Conservation (phyloP, 2,888 invertebrate genomes). For the Peribatodes rhomboidaria region DNA sequence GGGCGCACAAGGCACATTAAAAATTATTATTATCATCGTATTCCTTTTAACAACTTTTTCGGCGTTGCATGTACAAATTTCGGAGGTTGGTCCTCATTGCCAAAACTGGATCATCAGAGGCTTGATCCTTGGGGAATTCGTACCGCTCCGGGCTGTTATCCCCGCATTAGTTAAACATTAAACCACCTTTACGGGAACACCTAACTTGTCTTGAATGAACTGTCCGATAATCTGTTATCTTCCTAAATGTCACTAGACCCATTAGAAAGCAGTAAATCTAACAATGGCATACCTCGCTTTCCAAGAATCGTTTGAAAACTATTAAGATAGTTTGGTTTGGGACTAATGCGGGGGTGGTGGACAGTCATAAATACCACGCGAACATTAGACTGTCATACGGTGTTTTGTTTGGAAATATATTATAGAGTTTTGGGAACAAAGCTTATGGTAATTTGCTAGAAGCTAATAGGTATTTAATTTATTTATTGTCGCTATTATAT, state of each 20-base stretch:
- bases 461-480: not conserved
- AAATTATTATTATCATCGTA: too few relatives aligned
- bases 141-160: too few relatives aligned
- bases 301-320: constrained; percentile 37
- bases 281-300: constrained; percentile 35
- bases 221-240: constrained; percentile 17
- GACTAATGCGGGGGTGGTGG: constrained; percentile 29
- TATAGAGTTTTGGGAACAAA: constrained; percentile 19
- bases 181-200: not conserved
- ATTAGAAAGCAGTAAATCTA: constrained; percentile 36
- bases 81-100: too few relatives aligned
- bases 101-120: too few relatives aligned
- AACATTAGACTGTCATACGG: constrained; percentile 34
- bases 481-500: too few relatives aligned
- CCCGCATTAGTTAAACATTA: not conserved
- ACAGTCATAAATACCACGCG: constrained; percentile 34
- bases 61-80: too few relatives aligned
- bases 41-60: too few relatives aligned
- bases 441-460: not conserved
- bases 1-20: too few relatives aligned
- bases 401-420: constrained; percentile 22
- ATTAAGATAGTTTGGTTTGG: constrained; percentile 33
- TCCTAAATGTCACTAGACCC: constrained; percentile 29
- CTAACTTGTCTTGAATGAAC: not conserved
- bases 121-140: too few relatives aligned